Base-by-base conservation (phyloP, 2,888 invertebrate genomes). In the Apotomis betuletana region DNA sequence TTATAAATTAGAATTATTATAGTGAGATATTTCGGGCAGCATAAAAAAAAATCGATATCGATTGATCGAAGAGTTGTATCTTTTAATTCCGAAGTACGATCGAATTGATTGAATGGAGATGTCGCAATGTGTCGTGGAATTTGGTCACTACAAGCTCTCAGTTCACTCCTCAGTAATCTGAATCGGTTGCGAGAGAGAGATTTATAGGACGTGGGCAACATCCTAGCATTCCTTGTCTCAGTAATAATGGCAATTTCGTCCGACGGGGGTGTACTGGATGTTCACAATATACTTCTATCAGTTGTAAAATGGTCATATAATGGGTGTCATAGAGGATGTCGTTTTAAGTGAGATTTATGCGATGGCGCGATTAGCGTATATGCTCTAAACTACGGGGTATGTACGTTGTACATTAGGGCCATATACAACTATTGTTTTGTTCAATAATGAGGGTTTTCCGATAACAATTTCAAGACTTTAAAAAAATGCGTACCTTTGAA, bases 141-240 rank as follows among this genome's bases (percentile, higher is more conserved):
- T 27, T 27, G 27, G 27, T 27, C 27, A 27, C 27, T 27, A 27
- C 27, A 27, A 27, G 27, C 75, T 77, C 74, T 69, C 74, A 78
- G 77, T 83, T 78, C 82, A 84, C 87, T 84, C 79, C 80, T 75
- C 83, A 79, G 87, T 86, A 91, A 91, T 90, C 89, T 88, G 90
- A 90, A 90, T 90, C 90, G 85, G 90, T 90, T 89, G 89, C 88
- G 83, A 83, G 80, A 80, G 82, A 83, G 87, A 90, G 91, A 91
- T 91, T 91, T 92, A 91, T 91, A 89, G 83, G 84, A 87, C 85
- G 86, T 85, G 85, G 84, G 80, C 84, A 80, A 82, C 79, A 81
- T 82, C 79, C 81, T 78, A 79, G 80, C 85, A 86, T 88, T 86
- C 87, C 83, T 84, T 85, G 85, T 85, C 87, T 85, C 83, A 79